Base-by-base conservation (phyloP, 2,113 vertebrate species). In the Steatornis caripensis region DNA sequence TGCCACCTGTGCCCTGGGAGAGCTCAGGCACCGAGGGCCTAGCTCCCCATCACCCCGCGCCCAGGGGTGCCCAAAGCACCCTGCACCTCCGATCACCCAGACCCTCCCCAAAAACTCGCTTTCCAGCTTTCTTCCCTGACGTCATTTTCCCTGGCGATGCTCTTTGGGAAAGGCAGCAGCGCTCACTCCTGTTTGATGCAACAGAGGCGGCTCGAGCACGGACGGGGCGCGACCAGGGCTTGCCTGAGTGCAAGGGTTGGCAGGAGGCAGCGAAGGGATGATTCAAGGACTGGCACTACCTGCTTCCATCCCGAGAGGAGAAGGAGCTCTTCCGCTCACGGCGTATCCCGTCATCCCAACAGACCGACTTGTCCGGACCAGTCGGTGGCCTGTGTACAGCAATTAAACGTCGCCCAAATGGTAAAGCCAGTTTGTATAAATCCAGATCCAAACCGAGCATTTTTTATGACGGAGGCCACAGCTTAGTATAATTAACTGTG, bases 401-500 rank as follows among this genome's bases (percentile, higher is more conserved):
- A 98, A 97, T 98, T 98, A 98, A 94, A 95, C 76, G 91, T 84
- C n/a, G 8, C 90, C 84, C 10, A 90, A 94, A 97, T 68, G 53
- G 95, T 91, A 94, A 88, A 97, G 85, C 68, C 79, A 46, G 86
- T 94, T 96, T 76, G 94, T 70, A 76, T 77, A 97, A 93, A 90
- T 79, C 58, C 79, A 57, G 62, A 94, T 96, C 95, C 95, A 97
- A 95, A 94, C 46, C 4, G 10, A 97, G 92, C 90, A 69, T 89
- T 97, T 97, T 95, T 94, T 95, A 97, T 97, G 96, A 95, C 13
- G 43, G 90, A 98, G 97, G 90, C 94, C 97, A 96, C 88, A 82
- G 95, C 97, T 97, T 95, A 96, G 96, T 89, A 95, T 98, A 98
- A 98, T 98, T 98, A 98, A 97, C 98, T 97, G 94, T 97, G 97